phyloP scores from a whole-genome alignment of 2,113 vertebrate species.

The Plestiodon gilberti region DNA sequence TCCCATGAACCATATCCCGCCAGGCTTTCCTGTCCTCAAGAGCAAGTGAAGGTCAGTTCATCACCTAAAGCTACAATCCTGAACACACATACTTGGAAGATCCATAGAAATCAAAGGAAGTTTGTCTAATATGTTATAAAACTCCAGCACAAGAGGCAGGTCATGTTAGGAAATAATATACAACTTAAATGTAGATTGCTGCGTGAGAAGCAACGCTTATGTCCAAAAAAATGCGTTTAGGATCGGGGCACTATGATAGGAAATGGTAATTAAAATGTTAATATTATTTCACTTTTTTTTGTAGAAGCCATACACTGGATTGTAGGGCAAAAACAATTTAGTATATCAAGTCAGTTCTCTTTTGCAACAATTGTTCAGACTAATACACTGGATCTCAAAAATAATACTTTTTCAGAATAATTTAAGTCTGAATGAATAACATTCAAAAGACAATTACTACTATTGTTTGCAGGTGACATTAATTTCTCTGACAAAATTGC shows the following conservation, averaged over 20 bases:
- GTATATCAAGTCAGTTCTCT: slow-evolving; percentile 13
- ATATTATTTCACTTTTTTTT: not conserved
- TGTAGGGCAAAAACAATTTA: not conserved
- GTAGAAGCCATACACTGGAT: not conserved
- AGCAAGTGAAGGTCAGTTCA: not conserved
- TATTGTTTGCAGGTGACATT: slow-evolving; percentile 26
- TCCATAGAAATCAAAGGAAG: not conserved
- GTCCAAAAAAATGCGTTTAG: not conserved
- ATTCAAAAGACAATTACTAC: slow-evolving; percentile 29
- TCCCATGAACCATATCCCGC: no score
- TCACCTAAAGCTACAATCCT: not conserved
- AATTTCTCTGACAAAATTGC: slow-evolving; percentile 4
- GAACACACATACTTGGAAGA: not conserved
- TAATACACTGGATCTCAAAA: not conserved
- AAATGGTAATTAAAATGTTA: rapidly evolving
- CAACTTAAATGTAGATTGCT: not conserved
- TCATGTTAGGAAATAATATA: not conserved
- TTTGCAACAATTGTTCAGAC: not conserved
- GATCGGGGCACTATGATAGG: not conserved
- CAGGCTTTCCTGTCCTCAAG: not conserved
- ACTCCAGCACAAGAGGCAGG: not conserved
- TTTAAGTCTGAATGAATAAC: slow-evolving; percentile 26
- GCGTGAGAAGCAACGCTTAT: not conserved
- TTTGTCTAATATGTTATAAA: not conserved
- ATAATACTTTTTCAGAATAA: slow-evolving; percentile 15